A percentile compares a stretch with the other conserved stretches of the same genome.
Evolutionary conservation across 2,113 vertebrate species (phyloP).

Genomic region (Budorcas taxicolor): DNA sequence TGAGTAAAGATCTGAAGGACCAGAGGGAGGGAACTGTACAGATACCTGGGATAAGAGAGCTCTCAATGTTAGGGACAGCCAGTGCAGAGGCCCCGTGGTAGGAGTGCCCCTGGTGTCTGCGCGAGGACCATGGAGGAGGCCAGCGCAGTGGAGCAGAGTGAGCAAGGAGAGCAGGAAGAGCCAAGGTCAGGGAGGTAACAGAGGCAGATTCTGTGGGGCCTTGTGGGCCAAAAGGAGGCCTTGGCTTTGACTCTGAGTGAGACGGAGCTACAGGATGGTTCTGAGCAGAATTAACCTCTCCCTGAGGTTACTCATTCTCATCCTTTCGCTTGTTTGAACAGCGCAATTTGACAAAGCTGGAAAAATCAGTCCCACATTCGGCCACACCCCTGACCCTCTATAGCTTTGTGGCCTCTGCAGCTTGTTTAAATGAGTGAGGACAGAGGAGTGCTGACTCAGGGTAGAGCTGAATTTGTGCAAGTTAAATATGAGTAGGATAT

Average conservation of each 20-base stretch:
- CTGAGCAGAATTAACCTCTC: not conserved
- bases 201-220: not conserved
- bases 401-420: not conserved
- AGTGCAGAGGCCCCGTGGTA: not conserved
- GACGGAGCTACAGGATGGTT: not conserved
- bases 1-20: not conserved
- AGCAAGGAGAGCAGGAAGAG: not conserved
- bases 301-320: not conserved
- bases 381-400: not conserved
- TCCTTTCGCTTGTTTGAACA: not conserved
- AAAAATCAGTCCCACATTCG: not conserved
- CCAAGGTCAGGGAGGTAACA: not conserved
- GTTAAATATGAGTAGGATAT: not conserved
- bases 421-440: not conserved
- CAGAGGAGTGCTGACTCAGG: not conserved
- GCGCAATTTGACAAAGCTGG: not conserved
- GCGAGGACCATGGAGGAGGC: not conserved
- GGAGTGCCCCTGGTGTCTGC: not conserved
- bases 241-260: not conserved
- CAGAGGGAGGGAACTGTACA: not conserved
- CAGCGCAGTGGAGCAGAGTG: rapidly evolving
- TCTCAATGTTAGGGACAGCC: not conserved
- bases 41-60: not conserved
- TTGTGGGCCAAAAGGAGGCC: not conserved
- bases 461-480: not conserved